These are phyloP conservation scores for Campoplex capitator DNA, from an alignment of 2,888 invertebrate genomes.

Conservation along the genomic window DNA sequence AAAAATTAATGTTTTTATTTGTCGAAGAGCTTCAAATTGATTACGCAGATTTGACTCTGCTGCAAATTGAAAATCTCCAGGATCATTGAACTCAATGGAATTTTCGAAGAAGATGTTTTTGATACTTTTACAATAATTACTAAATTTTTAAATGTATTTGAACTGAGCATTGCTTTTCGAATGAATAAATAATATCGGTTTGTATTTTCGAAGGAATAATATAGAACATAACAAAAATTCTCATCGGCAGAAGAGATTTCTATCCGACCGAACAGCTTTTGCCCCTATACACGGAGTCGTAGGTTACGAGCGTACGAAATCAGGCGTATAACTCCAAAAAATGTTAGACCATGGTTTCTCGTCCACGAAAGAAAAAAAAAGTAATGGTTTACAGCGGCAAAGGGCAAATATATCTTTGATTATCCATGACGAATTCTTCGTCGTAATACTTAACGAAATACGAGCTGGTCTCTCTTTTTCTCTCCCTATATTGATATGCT, in stretches of 20 bases:
- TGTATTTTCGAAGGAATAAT: neutral
- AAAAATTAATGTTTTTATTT: too few species aligned
- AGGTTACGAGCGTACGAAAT: constrained; percentile 55
- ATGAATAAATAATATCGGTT: neutral
- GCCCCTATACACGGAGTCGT: constrained; percentile 21
- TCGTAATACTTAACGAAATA: constrained; percentile 48
- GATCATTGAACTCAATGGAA: neutral
- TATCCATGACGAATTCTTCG: constrained; percentile 78
- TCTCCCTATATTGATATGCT: constrained; percentile 6
- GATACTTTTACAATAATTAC: neutral
- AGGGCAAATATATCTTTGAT: constrained; percentile 75
- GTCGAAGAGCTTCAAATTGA: too few species aligned
- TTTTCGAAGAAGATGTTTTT: neutral
- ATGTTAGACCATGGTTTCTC: constrained; percentile 52
- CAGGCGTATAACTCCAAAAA: constrained; percentile 37
- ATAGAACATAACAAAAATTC: constrained; percentile 27
- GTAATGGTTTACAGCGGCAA: constrained; percentile 47
- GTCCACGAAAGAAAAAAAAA: constrained; percentile 28
- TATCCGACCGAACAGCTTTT: constrained; percentile 26
- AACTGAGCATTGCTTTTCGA: neutral
- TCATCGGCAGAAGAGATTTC: constrained; percentile 29
- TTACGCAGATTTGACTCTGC: neutral
- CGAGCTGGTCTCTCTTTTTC: constrained; percentile 15
- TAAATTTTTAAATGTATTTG: neutral
- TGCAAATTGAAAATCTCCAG: too few species aligned